Evolutionary conservation across 2,797 vertebrate genomes (phyloP), one percentile per base, ranked within the genome.

Genomic region (Cynodonichthys magdalenae): DNA sequence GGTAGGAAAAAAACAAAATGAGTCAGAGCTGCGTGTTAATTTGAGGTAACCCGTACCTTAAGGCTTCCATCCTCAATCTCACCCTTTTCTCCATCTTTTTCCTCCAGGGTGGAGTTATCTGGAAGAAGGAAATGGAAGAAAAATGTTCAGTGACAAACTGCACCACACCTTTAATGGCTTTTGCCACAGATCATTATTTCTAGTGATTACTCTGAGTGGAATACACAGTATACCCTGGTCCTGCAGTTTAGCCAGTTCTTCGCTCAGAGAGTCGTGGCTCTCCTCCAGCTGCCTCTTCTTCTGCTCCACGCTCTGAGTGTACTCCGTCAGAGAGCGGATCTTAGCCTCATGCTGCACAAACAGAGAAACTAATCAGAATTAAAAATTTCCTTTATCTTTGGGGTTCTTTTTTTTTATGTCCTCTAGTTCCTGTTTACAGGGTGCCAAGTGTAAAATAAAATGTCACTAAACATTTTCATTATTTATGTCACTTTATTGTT

Each of bases 211-310:
- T 19, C 29, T 44, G 46, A 46, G 56, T 45, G 24, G 19, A 20
- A 89, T 77, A 11, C 12, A 14, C 45, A 15, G 93, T 3, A 24
- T 86, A 97, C 96, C 95, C 75, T 95, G 95, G 15, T 95, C 94
- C 79, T 96, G 96, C 69, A 97, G 92, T 66, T 94, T 94, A 70
- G 95, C 94, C 62, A 98, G 88, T 72, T 97, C 96, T 44, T 97
- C 96, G 15, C 94, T 96, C 73, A 98, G 91, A 15, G 94, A 89
- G 71, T 98, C 96, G 50, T 96, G 94, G 55, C 93, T 95, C 74
- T 98, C 96, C 83, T 98, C 96, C 85, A 98, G 90, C 79, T 94
- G 93, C 69, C 96, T 90, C 85, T 96, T 96, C 93, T 95, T 97
- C 69, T 95, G 91, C 91, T 97, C 96, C 84, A 97, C 94, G 0